Evolutionary conservation across 2,113 vertebrate genomes (phyloP).

Genomic region (Oryzias celebensis): DNA sequence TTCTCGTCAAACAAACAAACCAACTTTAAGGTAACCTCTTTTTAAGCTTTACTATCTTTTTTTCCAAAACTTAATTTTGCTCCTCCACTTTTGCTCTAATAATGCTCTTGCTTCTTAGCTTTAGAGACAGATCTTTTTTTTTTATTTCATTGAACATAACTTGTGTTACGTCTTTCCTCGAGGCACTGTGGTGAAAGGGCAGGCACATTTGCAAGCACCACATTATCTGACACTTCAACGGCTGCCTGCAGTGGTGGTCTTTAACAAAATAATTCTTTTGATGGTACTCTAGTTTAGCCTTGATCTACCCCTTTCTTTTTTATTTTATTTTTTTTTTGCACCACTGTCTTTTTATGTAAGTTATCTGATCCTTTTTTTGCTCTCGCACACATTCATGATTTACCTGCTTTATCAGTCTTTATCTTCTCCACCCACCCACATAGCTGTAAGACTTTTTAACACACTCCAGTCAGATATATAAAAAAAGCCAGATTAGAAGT

Average conservation of each 20-base stretch:
- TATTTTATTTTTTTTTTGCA: slow-evolving; percentile 37
- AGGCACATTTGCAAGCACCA: slow-evolving; percentile 43
- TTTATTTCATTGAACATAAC: no score
- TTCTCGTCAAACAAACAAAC: slow-evolving; percentile 61
- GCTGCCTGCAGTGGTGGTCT: slow-evolving; percentile 49
- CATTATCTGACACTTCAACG: slow-evolving; percentile 33
- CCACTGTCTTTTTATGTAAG: slow-evolving; percentile 45
- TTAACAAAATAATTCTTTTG: slow-evolving; percentile 52
- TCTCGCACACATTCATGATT: slow-evolving; percentile 29
- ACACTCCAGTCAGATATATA: slow-evolving; percentile 20
- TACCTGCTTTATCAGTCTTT: slow-evolving; percentile 30
- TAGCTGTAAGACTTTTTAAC: slow-evolving; percentile 54
- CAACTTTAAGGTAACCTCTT: slow-evolving; percentile 67
- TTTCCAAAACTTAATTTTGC: background rate
- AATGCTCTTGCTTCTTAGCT: background rate
- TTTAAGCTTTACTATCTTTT: slow-evolving; percentile 1
- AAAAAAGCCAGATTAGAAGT: slow-evolving; percentile 32
- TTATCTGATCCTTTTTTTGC: slow-evolving; percentile 50
- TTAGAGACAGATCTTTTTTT: no score
- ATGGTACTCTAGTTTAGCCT: slow-evolving; percentile 52
- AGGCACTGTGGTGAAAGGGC: slow-evolving; percentile 13
- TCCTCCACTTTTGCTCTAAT: background rate
- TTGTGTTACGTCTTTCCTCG: background rate
- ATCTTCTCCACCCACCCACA: slow-evolving; percentile 37
- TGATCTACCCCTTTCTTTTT: slow-evolving; percentile 48